A percentile compares a stretch with the other conserved stretches of the same genome.
These are phyloP conservation scores for Thinocorus orbignyianus DNA, from an alignment of 2,113 vertebrate species.

Conservation along the genomic window DNA sequence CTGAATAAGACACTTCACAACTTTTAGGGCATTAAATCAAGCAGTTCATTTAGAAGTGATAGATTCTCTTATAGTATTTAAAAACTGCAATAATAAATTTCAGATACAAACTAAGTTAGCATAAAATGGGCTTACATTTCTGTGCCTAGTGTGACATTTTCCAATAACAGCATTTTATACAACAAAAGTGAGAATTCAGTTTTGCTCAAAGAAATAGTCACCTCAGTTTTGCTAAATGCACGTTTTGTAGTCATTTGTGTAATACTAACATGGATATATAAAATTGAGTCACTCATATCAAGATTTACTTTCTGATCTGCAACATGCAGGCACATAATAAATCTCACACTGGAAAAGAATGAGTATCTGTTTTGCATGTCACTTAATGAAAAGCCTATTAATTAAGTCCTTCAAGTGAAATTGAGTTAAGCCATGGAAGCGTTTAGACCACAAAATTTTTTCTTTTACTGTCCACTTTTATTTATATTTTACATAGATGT, in stretches of 20 bases:
- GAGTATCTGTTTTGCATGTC: neutral
- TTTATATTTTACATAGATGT: neutral
- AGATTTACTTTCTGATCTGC: neutral
- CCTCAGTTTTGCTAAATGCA: neutral
- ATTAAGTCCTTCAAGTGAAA: neutral
- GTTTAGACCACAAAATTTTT: neutral
- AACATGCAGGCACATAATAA: neutral
- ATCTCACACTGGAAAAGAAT: neutral
- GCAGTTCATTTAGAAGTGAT: neutral
- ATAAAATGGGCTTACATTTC: neutral
- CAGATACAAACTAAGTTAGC: neutral
- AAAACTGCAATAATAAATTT: neutral
- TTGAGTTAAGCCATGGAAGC: neutral
- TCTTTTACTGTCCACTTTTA: neutral
- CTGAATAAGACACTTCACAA: neutral
- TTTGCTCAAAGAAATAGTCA: neutral
- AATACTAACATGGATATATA: neutral
- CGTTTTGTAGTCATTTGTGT: neutral
- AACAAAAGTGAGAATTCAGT: neutral
- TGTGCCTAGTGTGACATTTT: neutral
- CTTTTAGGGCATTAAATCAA: neutral
- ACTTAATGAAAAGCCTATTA: neutral
- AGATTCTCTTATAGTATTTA: neutral
- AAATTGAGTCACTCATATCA: neutral
- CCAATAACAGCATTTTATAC: neutral